phyloP scores from a whole-genome alignment of 2,113 vertebrate species.

The Empidonax alnorum region DNA sequence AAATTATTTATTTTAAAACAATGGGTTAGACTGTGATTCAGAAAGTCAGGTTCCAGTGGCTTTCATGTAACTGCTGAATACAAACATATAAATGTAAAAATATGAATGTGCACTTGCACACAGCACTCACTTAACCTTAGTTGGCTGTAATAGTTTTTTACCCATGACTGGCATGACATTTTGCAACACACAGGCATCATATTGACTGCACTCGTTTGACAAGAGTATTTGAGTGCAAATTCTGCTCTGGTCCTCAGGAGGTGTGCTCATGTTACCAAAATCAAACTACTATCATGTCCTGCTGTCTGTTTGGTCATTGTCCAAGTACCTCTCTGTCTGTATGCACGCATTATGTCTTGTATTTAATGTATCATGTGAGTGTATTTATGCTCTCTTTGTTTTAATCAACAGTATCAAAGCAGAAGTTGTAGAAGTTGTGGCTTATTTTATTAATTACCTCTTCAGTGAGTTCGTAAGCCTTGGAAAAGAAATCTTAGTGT shows the following conservation, averaged over 20 bases:
- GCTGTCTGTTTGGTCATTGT: conserved; percentile 60
- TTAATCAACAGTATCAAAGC: conserved; percentile 23
- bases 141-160: background rate
- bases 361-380: conserved; percentile 25
- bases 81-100: background rate
- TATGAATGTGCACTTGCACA: background rate
- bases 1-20: background rate
- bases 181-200: background rate
- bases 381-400: conserved; percentile 14
- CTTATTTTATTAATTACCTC: background rate
- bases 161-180: conserved; percentile 38
- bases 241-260: conserved; percentile 24
- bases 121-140: background rate
- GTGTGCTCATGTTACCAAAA: conserved; percentile 20
- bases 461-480: background rate
- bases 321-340: conserved; percentile 44
- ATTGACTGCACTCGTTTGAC: conserved; percentile 17
- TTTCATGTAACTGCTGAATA: background rate
- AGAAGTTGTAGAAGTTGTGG: background rate
- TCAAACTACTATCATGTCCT: conserved; percentile 28
- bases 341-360: conserved; percentile 12
- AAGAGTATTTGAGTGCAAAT: conserved; percentile 48
- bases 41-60: background rate
- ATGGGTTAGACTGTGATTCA: background rate
- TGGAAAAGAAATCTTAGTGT: background rate